Evolutionary conservation across 1,140 invertebrate species (phyloP).

Genomic region (Hesperophylax magnus): DNA sequence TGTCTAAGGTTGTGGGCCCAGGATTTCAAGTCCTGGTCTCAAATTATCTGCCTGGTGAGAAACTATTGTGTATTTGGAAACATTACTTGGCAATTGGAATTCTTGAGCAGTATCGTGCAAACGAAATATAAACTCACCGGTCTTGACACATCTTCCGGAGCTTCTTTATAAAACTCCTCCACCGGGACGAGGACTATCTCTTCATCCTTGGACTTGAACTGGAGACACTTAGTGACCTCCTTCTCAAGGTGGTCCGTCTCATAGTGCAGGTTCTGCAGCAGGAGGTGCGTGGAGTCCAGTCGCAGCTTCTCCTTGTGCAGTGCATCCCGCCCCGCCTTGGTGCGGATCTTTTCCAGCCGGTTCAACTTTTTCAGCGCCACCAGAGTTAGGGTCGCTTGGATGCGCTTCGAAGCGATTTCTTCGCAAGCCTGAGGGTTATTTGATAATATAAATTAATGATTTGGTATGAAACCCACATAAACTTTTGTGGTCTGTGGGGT

Average conservation of each 20-base stretch:
- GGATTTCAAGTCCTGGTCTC: too few relatives aligned
- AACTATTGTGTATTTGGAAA: too few relatives aligned
- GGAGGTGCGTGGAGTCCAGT: conserved; percentile 91
- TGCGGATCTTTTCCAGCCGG: conserved; percentile 89
- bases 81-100: too few relatives aligned
- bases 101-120: too few relatives aligned
- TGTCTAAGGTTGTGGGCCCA: too few relatives aligned
- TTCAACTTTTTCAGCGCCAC: conserved; percentile 91
- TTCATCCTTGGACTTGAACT: conserved; percentile 96
- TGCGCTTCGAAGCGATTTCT: conserved; percentile 77
- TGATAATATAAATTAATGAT: too few relatives aligned
- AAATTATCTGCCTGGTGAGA: too few relatives aligned
- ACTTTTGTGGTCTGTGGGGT: too few relatives aligned
- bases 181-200: conserved; percentile 89
- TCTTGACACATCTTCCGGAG: conserved; percentile 80
- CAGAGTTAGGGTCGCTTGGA: conserved; percentile 81
- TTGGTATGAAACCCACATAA: too few relatives aligned
- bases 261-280: conserved; percentile 95
- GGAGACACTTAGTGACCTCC: conserved; percentile 93
- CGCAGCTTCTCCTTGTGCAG: conserved; percentile 85
- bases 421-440: conserved; percentile 68
- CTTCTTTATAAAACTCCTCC: conserved; percentile 89
- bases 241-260: conserved; percentile 94
- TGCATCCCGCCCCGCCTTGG: conserved; percentile 85
- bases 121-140: conserved; percentile 70